Base-by-base conservation (phyloP, 2,888 invertebrate genomes). In the Acleris laterana region DNA sequence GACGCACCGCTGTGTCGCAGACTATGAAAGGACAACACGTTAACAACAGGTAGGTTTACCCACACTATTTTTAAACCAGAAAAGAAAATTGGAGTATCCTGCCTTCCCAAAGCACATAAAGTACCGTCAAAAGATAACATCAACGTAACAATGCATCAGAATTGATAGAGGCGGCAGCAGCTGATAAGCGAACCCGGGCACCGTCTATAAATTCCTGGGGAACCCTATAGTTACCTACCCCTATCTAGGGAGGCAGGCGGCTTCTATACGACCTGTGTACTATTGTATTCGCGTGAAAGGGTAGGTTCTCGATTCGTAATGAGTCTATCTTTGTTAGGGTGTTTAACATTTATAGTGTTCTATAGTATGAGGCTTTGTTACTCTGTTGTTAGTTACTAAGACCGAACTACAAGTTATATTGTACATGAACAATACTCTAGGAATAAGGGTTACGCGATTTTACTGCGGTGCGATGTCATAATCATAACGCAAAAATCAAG, bases 121-220 rank as follows among this genome's bases (percentile, higher is more conserved):
- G 20, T 46, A 50, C 55, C 49, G 38, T 51, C 49, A 25, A 55
- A 55, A 56, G 60, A 65, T 61, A 65, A 56, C 60, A 50, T 61
- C 60, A 50, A 66, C 56, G 38, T 44, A 57, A 57, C 56, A 61
- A 62, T 66, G 57, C 62, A 66, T 66, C 66, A 57, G 61, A 66
- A 66, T 66, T 62, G 66, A 57, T 66, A 62, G 62, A 51, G 60
- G 2, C 59, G 25, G 60, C 56, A 25, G 22, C 60, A 25, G 22
- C 60, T 56, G 66, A 66, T 62, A 62, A 42, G 49, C 49, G 62
- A 53, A 60, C 53, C 64, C 51, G 13, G 32, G 55, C 25, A 57
- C 66, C 62, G 60, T 56, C 61, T 46, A 66, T 66, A 66, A 64
- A 66, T 66, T 66, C 57, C 51, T 57, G 22, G 22, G 66, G 51